Evolutionary conservation across 2,888 invertebrate species (phyloP).

Genomic region (Sphaeridia pumilis): DNA sequence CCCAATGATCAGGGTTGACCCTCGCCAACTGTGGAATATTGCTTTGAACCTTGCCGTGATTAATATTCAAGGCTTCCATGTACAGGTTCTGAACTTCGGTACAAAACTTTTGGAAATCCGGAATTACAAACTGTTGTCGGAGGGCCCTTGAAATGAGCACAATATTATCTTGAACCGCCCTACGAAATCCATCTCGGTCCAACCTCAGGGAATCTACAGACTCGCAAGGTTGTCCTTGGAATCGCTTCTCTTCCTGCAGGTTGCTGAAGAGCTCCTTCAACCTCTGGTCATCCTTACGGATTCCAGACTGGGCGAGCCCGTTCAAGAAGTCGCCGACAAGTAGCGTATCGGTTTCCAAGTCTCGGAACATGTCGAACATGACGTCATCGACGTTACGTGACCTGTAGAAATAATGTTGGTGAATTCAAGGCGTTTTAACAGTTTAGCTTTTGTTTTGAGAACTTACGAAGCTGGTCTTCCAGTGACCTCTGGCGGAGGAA

Average conservation of each 20-base stretch:
- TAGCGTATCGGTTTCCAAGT: constrained; percentile 63
- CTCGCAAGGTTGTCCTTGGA: constrained; percentile 56
- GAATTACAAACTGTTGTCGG: constrained; percentile 86
- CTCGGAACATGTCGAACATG: constrained; percentile 71
- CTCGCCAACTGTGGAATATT: constrained; percentile 93
- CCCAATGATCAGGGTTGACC: constrained; percentile 82
- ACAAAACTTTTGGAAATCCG: constrained; percentile 80
- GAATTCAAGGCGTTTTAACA: background rate
- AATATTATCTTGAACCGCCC: constrained; percentile 72
- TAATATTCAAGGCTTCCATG: constrained; percentile 74
- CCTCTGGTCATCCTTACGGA: constrained; percentile 78
- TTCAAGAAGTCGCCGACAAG: constrained; percentile 79
- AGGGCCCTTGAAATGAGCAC: constrained; percentile 83
- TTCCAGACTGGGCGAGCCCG: constrained; percentile 75
- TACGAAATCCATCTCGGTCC: constrained; percentile 69
- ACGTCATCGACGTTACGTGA: constrained; percentile 59
- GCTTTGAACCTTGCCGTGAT: constrained; percentile 71
- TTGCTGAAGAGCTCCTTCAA: constrained; percentile 74
- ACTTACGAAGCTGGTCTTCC: background rate
- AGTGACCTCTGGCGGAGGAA: background rate
- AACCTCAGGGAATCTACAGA: constrained; percentile 74
- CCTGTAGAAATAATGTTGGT: background rate
- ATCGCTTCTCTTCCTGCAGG: constrained; percentile 62
- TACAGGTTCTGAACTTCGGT: constrained; percentile 88
- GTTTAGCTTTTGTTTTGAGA: too few species aligned